Evolutionary conservation across 2,797 vertebrate genomes (phyloP), one percentile per base, ranked within the genome.

Genomic region (Pseudocheirus occidentalis): DNA sequence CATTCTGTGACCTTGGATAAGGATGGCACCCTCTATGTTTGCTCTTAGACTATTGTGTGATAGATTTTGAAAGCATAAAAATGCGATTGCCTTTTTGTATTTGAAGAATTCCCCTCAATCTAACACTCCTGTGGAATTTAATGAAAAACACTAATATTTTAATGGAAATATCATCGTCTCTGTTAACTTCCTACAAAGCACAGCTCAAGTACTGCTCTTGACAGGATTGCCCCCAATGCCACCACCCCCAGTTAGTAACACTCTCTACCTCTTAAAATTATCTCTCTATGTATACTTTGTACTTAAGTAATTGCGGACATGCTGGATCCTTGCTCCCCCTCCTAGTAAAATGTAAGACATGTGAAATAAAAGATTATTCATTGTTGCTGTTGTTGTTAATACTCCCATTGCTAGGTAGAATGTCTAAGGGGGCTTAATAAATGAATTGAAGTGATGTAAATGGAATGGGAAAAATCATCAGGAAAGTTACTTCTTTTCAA

Each of bases 61-160:
- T 50, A 34, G 40, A 27, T 50, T 87, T 87, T 87, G 40, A 46
- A 87, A 87, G 21, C 21, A 87, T 24, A 24, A 46, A 87, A 87
- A 46, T 50, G 73, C 46, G 7, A 46, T 46, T 87, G 18, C 21
- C 18, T 87, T 81, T 27, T 46, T 46, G 7, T 11, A 46, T 96
- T 11, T 62, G 27, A 95, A 87, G n/a, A 94, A 55, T 87, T 90
- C 59, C 93, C 2, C 16, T 90, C 5, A 90, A 95, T 93, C 46
- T 40, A 93, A 94, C 93, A 59, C 93, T 91, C 52, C 55, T 92
- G 0, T 94, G 66, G 89, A 95, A 95, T 92, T 89, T 29, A 93
- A 95, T 3, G 54, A 24, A 93, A 58, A 92, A 87, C 24, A n/a
- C 56, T n/a, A 95, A 27, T 7, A 96, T 90, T 52, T n/a, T 62